Conservation (phyloP, 2,888 invertebrate species). For the Norana najaformis region DNA sequence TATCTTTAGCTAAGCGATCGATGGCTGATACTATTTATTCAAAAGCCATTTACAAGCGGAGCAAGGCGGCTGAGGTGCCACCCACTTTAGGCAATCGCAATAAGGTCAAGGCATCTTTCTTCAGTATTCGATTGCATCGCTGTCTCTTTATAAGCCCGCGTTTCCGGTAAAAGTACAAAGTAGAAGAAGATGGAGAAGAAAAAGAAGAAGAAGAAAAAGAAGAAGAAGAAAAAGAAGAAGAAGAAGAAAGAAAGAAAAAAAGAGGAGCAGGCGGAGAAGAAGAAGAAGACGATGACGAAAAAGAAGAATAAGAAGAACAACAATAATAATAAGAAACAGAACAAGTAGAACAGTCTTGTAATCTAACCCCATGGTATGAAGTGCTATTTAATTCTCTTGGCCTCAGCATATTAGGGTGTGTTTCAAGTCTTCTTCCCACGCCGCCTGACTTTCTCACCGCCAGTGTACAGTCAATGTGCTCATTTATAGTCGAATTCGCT, state of each 20-base stretch:
- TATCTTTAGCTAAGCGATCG: neutral
- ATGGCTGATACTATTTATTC: neutral
- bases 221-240: too few species aligned
- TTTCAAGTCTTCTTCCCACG: neutral
- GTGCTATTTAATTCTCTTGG: neutral
- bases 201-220: too few species aligned
- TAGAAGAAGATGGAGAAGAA: neutral
- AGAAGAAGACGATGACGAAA: too few species aligned
- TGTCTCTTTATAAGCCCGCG: neutral
- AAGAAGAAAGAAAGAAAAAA: too few species aligned
- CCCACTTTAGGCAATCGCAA: neutral
- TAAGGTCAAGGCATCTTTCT: neutral
- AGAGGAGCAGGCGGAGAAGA: too few species aligned
- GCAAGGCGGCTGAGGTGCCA: too few species aligned
- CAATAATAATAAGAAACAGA: too few species aligned
- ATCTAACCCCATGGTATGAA: neutral
- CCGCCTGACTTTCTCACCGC: too few species aligned
- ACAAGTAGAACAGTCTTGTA: too few species aligned
- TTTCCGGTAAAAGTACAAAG: neutral
- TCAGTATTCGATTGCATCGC: neutral
- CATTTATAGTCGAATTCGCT: neutral
- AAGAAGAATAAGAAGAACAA: too few species aligned
- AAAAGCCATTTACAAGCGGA: neutral
- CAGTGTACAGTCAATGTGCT: neutral
- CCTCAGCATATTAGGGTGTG: too few species aligned